Conservation (phyloP, 2,888 invertebrate species). For the Ommatoiulus sabulosus region DNA sequence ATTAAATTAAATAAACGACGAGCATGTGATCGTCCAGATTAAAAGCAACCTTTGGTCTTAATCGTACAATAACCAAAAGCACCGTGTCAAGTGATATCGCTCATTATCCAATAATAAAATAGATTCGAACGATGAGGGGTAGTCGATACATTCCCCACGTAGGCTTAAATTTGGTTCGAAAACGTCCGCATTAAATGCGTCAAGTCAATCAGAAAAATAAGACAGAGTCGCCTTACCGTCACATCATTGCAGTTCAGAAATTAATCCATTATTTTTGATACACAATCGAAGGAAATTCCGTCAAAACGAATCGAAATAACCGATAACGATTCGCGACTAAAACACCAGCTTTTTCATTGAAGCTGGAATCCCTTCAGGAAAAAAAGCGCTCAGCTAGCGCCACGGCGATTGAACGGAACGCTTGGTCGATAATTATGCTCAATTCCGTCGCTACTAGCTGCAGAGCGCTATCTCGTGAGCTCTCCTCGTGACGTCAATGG, state of each 20-base stretch:
- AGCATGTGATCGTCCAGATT: neutral
- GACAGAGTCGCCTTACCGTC: neutral
- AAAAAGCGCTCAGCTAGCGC: neutral
- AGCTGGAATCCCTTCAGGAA: neutral
- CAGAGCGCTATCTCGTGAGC: neutral
- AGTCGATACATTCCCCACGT: slow-evolving; percentile 17
- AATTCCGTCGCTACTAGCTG: neutral
- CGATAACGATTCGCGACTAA: neutral
- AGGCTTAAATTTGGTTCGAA: slow-evolving; percentile 1
- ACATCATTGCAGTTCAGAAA: neutral
- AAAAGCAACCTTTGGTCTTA: neutral
- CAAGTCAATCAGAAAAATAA: neutral
- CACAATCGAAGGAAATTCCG: neutral
- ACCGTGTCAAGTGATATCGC: neutral
- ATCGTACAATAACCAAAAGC: neutral
- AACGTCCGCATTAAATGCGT: neutral
- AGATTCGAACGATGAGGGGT: neutral
- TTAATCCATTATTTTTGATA: neutral
- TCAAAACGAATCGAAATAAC: neutral
- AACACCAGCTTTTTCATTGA: slow-evolving; percentile 27
- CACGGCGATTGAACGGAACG: neutral
- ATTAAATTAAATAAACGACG: neutral
- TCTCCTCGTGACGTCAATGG: neutral
- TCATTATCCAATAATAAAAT: neutral
- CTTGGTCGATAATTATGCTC: neutral